These are phyloP conservation scores for Semibalanus balanoides DNA, from an alignment of 1,140 invertebrate species.

Conservation along the genomic window DNA sequence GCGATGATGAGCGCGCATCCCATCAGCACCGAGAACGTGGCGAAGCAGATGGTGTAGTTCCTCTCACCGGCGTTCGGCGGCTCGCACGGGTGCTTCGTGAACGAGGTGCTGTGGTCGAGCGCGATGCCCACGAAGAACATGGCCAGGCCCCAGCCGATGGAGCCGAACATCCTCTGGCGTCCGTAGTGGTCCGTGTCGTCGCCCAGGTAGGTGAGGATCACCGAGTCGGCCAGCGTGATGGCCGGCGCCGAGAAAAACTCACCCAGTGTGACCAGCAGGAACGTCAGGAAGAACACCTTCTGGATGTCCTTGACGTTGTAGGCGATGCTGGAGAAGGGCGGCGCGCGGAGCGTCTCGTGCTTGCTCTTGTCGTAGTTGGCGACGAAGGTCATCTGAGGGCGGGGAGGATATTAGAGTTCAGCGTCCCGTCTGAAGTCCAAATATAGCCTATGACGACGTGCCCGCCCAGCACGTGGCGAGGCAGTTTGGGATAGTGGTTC, in stretches of 20 bases:
- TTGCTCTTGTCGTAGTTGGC: constrained; percentile 9
- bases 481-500: no score
- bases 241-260: constrained; percentile 96
- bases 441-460: no score
- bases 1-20: constrained; percentile 83
- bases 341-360: constrained; percentile 34
- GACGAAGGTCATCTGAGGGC: constrained; percentile 4
- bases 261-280: constrained; percentile 83
- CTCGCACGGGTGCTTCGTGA: constrained; percentile 76
- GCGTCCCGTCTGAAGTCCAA: no score
- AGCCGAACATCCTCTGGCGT: constrained; percentile 96
- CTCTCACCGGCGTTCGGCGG: constrained; percentile 76
- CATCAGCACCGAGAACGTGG: constrained; percentile 94
- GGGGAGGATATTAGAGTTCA: no score
- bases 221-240: constrained; percentile 89
- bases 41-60: constrained; percentile 97
- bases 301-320: constrained; percentile 77
- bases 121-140: constrained; percentile 99
- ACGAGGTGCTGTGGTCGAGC: constrained; percentile 82
- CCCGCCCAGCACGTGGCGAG: no score
- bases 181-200: constrained; percentile 84
- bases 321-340: constrained; percentile 83
- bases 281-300: constrained; percentile 86
- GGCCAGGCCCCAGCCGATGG: constrained; percentile 89
- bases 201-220: constrained; percentile 64